phyloP scores from a whole-genome alignment of 2,797 vertebrate genomes.

The Peromyscus melanophrys region DNA sequence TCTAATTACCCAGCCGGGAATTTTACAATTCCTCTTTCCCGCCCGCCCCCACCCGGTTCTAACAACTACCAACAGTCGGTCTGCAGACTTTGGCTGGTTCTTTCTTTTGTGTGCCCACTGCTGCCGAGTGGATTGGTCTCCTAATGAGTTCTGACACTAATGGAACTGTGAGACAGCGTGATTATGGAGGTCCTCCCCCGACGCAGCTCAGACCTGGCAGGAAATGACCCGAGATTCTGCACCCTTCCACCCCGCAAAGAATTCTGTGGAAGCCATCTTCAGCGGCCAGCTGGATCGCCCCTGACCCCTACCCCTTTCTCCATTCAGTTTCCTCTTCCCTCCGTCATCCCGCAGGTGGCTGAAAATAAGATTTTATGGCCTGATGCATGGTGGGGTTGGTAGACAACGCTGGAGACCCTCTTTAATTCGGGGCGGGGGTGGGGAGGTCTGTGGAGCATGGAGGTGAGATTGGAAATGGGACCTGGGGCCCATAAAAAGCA shows the following conservation, averaged over 20 bases:
- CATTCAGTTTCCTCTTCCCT: conserved; percentile 80
- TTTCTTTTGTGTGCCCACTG: conserved; percentile 91
- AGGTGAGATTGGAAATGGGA: conserved; percentile 76
- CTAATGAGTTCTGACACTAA: conserved; percentile 93
- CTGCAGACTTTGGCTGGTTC: conserved; percentile 90
- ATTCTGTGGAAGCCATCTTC: conserved; percentile 87
- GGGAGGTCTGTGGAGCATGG: conserved; percentile 54
- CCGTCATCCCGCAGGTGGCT: conserved; percentile 87
- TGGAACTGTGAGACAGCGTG: conserved; percentile 88
- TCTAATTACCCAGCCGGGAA: conserved; percentile 97
- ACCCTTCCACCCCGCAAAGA: conserved; percentile 86
- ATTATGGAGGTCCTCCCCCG: conserved; percentile 86
- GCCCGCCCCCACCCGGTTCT: conserved; percentile 83
- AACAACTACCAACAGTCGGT: conserved; percentile 78
- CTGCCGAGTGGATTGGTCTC: conserved; percentile 88
- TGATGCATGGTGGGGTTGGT: conserved; percentile 65
- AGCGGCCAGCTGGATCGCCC: conserved; percentile 88
- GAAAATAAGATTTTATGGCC: conserved; percentile 86
- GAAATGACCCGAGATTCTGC: conserved; percentile 89
- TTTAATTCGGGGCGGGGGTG: conserved; percentile 69
- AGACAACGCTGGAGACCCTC: conserved; percentile 76
- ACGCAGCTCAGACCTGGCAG: conserved; percentile 87
- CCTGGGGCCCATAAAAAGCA: not conserved
- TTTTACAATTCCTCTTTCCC: conserved; percentile 95
- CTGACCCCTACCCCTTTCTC: conserved; percentile 56